phyloP scores from a whole-genome alignment of 2,113 vertebrate genomes.

The Lagopus leucura region DNA sequence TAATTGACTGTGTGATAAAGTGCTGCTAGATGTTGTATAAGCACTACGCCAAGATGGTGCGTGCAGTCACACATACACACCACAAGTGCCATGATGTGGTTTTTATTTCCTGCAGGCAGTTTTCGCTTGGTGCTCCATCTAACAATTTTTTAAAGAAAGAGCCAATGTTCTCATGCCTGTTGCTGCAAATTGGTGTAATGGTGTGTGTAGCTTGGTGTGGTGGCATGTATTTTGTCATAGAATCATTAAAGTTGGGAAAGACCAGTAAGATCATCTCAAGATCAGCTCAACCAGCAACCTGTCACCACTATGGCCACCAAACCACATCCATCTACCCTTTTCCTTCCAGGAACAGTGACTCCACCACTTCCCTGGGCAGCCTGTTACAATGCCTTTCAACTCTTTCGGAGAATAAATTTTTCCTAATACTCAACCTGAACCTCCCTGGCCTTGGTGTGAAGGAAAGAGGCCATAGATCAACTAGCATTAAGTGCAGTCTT shows the following conservation, averaged over 20 bases:
- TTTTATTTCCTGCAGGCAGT: not conserved
- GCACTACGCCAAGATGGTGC: not conserved
- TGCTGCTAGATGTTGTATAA: not conserved
- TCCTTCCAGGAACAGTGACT: too few relatives aligned
- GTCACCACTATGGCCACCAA: too few relatives aligned
- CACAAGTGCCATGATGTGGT: accelerated
- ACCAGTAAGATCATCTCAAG: too few relatives aligned
- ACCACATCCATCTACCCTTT: too few relatives aligned
- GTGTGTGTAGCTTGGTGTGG: accelerated
- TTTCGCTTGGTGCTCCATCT: not conserved
- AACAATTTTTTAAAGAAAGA: accelerated
- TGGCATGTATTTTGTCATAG: too few relatives aligned
- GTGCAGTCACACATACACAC: not conserved
- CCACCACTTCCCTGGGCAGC: too few relatives aligned
- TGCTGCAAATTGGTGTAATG: accelerated
- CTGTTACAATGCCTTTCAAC: too few relatives aligned
- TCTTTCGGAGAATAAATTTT: too few relatives aligned
- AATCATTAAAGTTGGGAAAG: too few relatives aligned
- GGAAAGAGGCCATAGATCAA: not conserved
- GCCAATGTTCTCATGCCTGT: accelerated
- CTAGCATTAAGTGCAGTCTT: not conserved
- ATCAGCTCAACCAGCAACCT: too few relatives aligned
- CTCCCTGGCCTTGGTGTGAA: not conserved
- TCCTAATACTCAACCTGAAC: too few relatives aligned
- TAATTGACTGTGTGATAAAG: not conserved